These are phyloP conservation scores for Phyto melanocephala DNA, from an alignment of 2,888 invertebrate species.

Conservation along the genomic window DNA sequence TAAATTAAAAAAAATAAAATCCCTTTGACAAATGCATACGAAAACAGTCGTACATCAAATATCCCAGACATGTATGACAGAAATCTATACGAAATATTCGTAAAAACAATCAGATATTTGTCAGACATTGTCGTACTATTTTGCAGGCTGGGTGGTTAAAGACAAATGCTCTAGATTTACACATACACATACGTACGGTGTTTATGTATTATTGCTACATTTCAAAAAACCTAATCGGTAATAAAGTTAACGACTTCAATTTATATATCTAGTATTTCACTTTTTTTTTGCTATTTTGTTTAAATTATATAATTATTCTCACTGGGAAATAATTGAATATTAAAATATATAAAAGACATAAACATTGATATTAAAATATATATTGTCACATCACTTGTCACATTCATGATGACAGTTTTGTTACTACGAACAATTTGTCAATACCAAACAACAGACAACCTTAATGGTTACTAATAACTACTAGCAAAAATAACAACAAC, in stretches of 20 bases:
- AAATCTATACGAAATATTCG: too few relatives aligned
- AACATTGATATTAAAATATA: neutral
- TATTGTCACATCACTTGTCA: slow-evolving; percentile 62
- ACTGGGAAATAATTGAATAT: too few relatives aligned
- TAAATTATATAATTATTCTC: slow-evolving; percentile 46
- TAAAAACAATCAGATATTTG: too few relatives aligned
- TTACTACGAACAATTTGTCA: slow-evolving; percentile 61
- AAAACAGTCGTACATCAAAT: too few relatives aligned
- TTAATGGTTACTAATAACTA: slow-evolving; percentile 45
- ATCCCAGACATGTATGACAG: too few relatives aligned
- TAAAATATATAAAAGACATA: too few relatives aligned
- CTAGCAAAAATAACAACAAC: neutral
- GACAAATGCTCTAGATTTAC: neutral
- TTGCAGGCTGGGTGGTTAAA: too few relatives aligned
- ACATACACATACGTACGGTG: neutral
- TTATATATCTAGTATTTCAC: slow-evolving; percentile 8
- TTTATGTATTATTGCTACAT: too few relatives aligned
- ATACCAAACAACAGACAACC: slow-evolving; percentile 56
- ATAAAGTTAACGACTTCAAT: slow-evolving; percentile 55
- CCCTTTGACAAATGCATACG: too few relatives aligned
- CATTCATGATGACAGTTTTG: slow-evolving; percentile 61
- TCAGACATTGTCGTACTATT: too few relatives aligned
- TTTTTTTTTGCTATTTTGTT: neutral
- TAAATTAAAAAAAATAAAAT: too few relatives aligned
- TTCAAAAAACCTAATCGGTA: too few relatives aligned